Evolutionary conservation across 1,140 invertebrate species (phyloP), one percentile per base, ranked within the genome.

Genomic region (Lepidurus couesii): DNA sequence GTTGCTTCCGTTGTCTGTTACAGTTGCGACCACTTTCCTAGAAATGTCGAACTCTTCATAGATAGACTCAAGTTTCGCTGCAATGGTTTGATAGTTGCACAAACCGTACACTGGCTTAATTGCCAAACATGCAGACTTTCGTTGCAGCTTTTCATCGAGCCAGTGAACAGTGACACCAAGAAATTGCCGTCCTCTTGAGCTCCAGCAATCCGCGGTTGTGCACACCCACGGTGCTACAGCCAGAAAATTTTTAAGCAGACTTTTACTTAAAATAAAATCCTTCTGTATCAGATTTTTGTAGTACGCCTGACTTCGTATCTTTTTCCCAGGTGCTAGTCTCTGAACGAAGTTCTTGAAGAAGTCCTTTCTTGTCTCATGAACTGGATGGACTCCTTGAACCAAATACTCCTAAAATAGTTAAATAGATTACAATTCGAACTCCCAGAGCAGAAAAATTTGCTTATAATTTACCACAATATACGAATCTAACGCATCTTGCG

Each of bases 201-300:
- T 13, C 75, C 75, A 75, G 21, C 75, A 34, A 42, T 75, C 75
- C 16, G 75, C 75, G 7, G 75, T 75, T 75, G 75, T 75, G 42
- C 75, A 75, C 4, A 75, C 75, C 75, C 75, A 75, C n/a, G 6
- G 42, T 75, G 34, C 75, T 75, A n/a, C 1, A 21, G 7, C 75
- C 1, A 75, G 75, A 8, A 7, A 7, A 43, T 75, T n/a, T 75
- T 75, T 75, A 8, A 75, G 44, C 7, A 34, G 4, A 6, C 42
- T 7, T 21, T 75, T 75, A 3, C 42, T 75, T 44, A 21, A 43
- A 7, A 9, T 34, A 42, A 75, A 75, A 75, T 42, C 4, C 9
- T 8, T 6, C 9, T 42, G 44, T 7, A 75, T 42, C 6, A 34
- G 42, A 43, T 75, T 75, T 13, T 44, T 26, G 75, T 75, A 75